Evolutionary conservation across 2,888 invertebrate species (phyloP).

Genomic region (Reticulitermes lucifugus): DNA sequence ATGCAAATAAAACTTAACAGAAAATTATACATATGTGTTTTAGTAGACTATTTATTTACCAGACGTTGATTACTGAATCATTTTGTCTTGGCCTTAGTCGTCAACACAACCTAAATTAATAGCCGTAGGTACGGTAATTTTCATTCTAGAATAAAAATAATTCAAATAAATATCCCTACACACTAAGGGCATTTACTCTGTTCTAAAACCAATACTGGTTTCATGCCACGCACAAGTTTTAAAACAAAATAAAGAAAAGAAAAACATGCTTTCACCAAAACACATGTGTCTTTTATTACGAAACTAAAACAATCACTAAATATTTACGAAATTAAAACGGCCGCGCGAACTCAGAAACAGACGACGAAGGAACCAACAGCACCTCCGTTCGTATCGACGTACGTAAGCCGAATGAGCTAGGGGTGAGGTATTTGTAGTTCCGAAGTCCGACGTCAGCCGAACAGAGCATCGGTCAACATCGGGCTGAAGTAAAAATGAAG

Average conservation of each 20-base stretch:
- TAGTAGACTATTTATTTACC: no score
- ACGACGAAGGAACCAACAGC: background rate
- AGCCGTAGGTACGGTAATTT: background rate
- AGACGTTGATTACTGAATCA: no score
- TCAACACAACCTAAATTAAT: background rate
- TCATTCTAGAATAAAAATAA: background rate
- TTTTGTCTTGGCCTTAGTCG: no score
- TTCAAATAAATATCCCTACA: background rate
- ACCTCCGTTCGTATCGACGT: conserved; percentile 34
- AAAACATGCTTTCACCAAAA: conserved; percentile 15
- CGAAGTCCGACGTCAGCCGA: conserved; percentile 19
- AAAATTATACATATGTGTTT: no score
- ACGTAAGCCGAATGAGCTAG: conserved; percentile 34
- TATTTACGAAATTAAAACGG: conserved; percentile 20
- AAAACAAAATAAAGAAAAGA: background rate
- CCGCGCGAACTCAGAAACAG: background rate
- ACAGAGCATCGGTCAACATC: background rate
- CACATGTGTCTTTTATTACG: background rate
- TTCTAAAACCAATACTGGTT: background rate
- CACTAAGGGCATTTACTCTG: background rate
- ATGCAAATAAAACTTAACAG: no score
- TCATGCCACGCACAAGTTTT: conserved; percentile 8
- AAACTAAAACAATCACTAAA: background rate
- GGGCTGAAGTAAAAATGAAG: no score
- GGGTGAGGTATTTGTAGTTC: background rate